Base-by-base conservation (phyloP, 2,113 vertebrate genomes). In the Istiophorus platypterus region DNA sequence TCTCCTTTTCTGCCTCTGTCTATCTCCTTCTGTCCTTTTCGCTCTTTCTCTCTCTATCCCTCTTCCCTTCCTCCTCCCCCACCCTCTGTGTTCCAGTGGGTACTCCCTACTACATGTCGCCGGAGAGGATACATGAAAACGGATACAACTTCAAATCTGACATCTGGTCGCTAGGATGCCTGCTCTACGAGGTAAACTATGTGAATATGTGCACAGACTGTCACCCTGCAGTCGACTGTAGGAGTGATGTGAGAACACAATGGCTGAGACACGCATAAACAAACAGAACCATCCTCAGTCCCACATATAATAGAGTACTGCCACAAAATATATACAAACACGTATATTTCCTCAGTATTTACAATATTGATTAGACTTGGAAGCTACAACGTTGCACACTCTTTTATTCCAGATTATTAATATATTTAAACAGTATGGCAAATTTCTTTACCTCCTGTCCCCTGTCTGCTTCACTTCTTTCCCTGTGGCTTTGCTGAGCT, bases 101-200 rank as follows among this genome's bases (percentile, higher is more conserved):
- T 94, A 99, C 98, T 51, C 98, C 97, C 3, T 99, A 99, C 95
- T 99, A 99, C 87, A 99, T 99, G 98, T 99, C 98, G 85, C 98
- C 98, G 0, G 98, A 99, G 95, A 97, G 98, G 93, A 99, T 99
- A 95, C 98, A 99, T 12, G 98, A 99, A 96, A 98, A 97, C 3
- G 97, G 98, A 92, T 99, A 99, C 95, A 99, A 99, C 96, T 99
- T 99, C 95, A 99, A 99, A 92, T 99, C 98, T n/a, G 98, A 99
- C 95, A 99, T 99, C 96, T 99, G 98, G 98, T 99, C 98, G 84
- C 95, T 99, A 94, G 98, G 98, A 93, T 99, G 98, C 91, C 95
- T 99, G 88, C 95, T 99, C 58, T 99, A 99, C 1, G 98, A 99
- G 97, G 98, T 97, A 96, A 92, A 81, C 78, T 87, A 78, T 84